Conservation (phyloP, 2,113 vertebrate genomes). For the Gasterosteus aculeatus region DNA sequence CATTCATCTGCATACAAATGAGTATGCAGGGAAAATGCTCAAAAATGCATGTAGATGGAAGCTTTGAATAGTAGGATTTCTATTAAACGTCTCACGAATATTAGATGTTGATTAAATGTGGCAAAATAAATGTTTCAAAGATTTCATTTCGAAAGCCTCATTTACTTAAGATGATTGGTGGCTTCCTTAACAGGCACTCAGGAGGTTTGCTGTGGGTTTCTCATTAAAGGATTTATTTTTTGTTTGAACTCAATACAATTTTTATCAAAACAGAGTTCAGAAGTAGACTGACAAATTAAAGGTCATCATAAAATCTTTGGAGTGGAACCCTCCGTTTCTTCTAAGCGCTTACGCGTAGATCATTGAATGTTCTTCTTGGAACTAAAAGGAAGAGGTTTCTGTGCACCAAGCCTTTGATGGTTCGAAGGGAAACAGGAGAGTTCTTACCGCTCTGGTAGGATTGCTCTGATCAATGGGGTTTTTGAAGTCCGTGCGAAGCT, state of each 20-base stretch:
- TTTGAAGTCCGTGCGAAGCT: slow-evolving; percentile 97
- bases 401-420: slow-evolving; percentile 29
- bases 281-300: not conserved
- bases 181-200: not conserved
- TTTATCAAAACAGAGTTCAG: not conserved
- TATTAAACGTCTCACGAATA: slow-evolving; percentile 27
- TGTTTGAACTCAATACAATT: not conserved
- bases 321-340: slow-evolving; percentile 10
- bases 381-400: slow-evolving; percentile 30
- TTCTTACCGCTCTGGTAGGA: slow-evolving; percentile 93
- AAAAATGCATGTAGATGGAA: not conserved
- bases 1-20: slow-evolving; percentile 58
- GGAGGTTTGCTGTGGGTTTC: not conserved
- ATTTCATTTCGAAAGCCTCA: not conserved
- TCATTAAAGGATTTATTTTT: not conserved
- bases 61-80: slow-evolving; percentile 16
- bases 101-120: slow-evolving; percentile 28
- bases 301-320: not conserved
- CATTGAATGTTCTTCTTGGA: slow-evolving; percentile 7
- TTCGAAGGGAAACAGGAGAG: slow-evolving; percentile 39
- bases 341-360: not conserved
- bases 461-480: slow-evolving; percentile 98
- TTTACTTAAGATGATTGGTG: slow-evolving; percentile 13
- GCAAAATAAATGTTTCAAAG: slow-evolving; percentile 1
- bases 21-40: slow-evolving; percentile 26